A percentile compares a stretch with the other conserved stretches of the same genome.
These are phyloP conservation scores for Neodon shergylaensis DNA, from an alignment of 2,113 vertebrate genomes.

Conservation along the genomic window DNA sequence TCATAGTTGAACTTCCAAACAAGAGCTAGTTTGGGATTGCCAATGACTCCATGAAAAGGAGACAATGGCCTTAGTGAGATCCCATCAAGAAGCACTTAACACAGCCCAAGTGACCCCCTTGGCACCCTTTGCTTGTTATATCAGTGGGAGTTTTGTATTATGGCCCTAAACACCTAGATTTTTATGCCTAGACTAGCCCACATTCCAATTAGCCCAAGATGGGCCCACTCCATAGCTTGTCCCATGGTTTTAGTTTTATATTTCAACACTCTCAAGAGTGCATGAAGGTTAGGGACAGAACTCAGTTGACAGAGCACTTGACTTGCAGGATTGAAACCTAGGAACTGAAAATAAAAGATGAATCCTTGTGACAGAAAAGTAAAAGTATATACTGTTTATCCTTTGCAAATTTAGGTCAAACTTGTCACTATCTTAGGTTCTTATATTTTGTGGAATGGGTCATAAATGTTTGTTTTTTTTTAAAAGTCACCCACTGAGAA, in stretches of 20 bases:
- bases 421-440: not conserved
- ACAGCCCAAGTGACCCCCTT: not conserved
- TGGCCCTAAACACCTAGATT: not conserved
- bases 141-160: not conserved
- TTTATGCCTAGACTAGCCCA: not conserved
- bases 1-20: slow-evolving; percentile 22
- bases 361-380: not conserved
- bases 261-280: not conserved
- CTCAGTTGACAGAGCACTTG: not conserved
- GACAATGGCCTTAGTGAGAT: not conserved
- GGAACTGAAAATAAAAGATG: not conserved
- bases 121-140: not conserved
- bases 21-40: not conserved
- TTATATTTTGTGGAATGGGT: not conserved
- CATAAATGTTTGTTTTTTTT: not conserved
- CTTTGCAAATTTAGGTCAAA: not conserved
- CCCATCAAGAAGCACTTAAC: not conserved
- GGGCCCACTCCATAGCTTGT: not conserved
- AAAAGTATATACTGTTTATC: not conserved
- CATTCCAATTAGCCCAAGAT: not conserved
- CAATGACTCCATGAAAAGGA: not conserved
- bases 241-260: not conserved
- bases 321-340: not conserved
- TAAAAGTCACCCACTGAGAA: not conserved
- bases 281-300: not conserved